A percentile compares a stretch with the other conserved stretches of the same genome.
These are phyloP conservation scores for Tetraodon nigroviridis DNA, from an alignment of 2,113 vertebrate genomes.

Conservation along the genomic window DNA sequence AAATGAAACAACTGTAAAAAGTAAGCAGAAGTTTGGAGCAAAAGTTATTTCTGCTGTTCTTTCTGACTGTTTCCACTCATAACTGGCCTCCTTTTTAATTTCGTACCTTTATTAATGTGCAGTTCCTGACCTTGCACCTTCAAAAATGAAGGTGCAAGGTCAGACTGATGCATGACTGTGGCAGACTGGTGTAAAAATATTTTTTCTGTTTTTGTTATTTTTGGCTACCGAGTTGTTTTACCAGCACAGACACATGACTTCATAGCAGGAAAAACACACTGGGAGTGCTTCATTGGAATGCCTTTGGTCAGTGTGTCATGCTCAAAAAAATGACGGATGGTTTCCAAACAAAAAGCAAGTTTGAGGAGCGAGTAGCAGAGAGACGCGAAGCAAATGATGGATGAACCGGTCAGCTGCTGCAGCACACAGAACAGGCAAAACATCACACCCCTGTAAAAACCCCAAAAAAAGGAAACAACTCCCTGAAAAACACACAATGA, in stretches of 20 bases:
- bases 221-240: neutral
- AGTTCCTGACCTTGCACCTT: no score
- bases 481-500: slow-evolving; percentile 10
- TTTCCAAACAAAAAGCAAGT: slow-evolving; percentile 64
- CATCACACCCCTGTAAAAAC: slow-evolving; percentile 10
- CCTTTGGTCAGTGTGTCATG: slow-evolving; percentile 16
- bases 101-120: no score
- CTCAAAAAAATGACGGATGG: slow-evolving; percentile 61
- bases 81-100: no score
- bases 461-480: slow-evolving; percentile 5
- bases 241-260: slow-evolving; percentile 8
- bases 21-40: no score
- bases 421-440: slow-evolving; percentile 19
- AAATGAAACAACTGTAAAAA: no score
- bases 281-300: neutral
- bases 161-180: no score
- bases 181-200: neutral
- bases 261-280: slow-evolving; percentile 16
- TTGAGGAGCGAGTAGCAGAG: slow-evolving; percentile 51
- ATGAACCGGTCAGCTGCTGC: slow-evolving; percentile 44
- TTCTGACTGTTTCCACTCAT: no score
- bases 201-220: slow-evolving; percentile 5
- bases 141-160: no score
- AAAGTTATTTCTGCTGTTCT: no score
- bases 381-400: slow-evolving; percentile 47